Evolutionary conservation across 2,113 vertebrate genomes (phyloP), one percentile per base, ranked within the genome.

Genomic region (Aptenodytes forsteri): DNA sequence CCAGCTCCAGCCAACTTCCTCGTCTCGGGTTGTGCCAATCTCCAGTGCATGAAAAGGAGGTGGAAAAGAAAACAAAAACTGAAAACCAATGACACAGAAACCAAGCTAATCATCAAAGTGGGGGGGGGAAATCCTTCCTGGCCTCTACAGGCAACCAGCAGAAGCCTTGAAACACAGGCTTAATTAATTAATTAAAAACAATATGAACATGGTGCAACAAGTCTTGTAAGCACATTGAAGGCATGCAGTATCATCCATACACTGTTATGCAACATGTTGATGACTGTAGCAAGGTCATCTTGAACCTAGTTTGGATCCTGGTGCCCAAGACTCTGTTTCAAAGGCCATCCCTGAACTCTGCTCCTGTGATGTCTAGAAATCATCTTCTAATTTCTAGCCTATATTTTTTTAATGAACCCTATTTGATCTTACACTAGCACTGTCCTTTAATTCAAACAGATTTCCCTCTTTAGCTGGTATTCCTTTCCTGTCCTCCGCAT

Each of bases 61-160:
- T 87, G 94, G 94, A 86, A 96, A 96, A 93, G 93, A 95, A 96
- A 96, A 96, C 91, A 96, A 96, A 93, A 96, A 5, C 91, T 87
- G 80, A 21, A 84, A 96, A 16, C 32, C 89, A 40, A 11, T 13
- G 91, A 76, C 93, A 94, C 73, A 97, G 96, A 96, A 97, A 96
- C 89, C 81, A 44, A 90, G 19, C 87, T 85, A 93, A 95, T 83
- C 89, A 95, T 85, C 96, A 85, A 82, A 96, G 86, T 14, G 5
- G 26, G 54, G 17, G 14, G 18, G 19, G 6, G 1, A 4, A 84
- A 54, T 56, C 91, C 67, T 83, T 89, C 76, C 50, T 18, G 46
- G 72, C 65, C 73, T 91, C 77, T 71, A 9, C 64, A 73, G 62
- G 92, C 88, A 90, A n/a, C 29, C 54, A 62, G 93, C 59, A 94